Conservation (phyloP, 2,888 invertebrate species). For the Toxonevra muliebris region DNA sequence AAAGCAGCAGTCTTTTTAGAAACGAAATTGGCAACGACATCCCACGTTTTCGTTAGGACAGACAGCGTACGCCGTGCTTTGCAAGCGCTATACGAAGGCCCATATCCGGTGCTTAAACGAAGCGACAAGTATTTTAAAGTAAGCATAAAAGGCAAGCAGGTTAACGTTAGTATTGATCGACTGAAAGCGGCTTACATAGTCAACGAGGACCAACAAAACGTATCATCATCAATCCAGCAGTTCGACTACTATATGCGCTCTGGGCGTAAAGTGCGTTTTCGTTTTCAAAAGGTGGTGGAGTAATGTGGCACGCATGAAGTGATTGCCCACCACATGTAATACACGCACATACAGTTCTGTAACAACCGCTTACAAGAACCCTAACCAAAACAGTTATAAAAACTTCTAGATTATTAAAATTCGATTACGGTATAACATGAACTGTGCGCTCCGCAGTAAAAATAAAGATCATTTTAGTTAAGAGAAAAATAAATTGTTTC, state of each 20-base stretch:
- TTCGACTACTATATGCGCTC: neutral
- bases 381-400: too few relatives aligned
- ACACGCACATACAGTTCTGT: too few relatives aligned
- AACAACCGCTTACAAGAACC: too few relatives aligned
- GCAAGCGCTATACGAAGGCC: conserved; percentile 27
- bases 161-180: conserved; percentile 31
- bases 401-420: too few relatives aligned
- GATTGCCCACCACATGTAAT: too few relatives aligned
- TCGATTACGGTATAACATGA: too few relatives aligned
- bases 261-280: neutral
- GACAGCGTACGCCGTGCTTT: conserved; percentile 32
- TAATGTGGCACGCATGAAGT: too few relatives aligned
- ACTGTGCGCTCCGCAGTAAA: too few relatives aligned
- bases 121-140: conserved; percentile 25
- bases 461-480: too few relatives aligned
- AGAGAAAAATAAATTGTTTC: too few relatives aligned
- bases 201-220: neutral
- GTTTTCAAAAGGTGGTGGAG: too few relatives aligned
- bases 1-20: conserved; percentile 24
- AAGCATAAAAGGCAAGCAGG: conserved; percentile 23
- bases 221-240: neutral
- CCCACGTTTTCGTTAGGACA: conserved; percentile 25
- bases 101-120: conserved; percentile 25
- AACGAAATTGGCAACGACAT: conserved; percentile 7
- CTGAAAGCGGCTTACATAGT: conserved; percentile 21